Conservation (phyloP, 2,113 vertebrate genomes). For the Pelecanoides urinatrix region DNA sequence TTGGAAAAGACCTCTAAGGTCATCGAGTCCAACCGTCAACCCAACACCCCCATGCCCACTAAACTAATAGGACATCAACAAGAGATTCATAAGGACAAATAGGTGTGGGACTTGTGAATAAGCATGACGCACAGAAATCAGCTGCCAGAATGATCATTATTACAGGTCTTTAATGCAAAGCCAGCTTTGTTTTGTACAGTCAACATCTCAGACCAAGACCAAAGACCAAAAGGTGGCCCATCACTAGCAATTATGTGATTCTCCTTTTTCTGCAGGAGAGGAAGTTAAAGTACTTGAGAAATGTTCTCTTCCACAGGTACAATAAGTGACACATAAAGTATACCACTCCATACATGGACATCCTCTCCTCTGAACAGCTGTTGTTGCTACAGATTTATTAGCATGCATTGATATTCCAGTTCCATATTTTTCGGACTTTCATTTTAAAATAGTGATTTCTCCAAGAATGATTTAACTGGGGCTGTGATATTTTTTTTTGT, state of each 20-base stretch:
- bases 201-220: background rate
- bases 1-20: too few species aligned
- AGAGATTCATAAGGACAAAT: background rate
- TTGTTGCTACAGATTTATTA: background rate
- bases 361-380: background rate
- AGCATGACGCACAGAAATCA: background rate
- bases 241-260: background rate
- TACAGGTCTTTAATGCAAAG: background rate
- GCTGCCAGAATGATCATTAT: background rate
- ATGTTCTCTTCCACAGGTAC: background rate
- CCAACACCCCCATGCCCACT: too few species aligned
- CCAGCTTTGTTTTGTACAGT: background rate
- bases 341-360: background rate
- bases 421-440: background rate
- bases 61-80: background rate
- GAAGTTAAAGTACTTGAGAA: background rate
- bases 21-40: too few species aligned
- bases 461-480: background rate
- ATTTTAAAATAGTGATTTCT: background rate
- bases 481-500: background rate
- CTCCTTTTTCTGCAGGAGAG: background rate
- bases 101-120: background rate
- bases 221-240: background rate
- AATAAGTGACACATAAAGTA: background rate
- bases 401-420: accelerated